Base-by-base conservation (phyloP, 2,113 vertebrate genomes). In the Pardalotus punctatus region DNA sequence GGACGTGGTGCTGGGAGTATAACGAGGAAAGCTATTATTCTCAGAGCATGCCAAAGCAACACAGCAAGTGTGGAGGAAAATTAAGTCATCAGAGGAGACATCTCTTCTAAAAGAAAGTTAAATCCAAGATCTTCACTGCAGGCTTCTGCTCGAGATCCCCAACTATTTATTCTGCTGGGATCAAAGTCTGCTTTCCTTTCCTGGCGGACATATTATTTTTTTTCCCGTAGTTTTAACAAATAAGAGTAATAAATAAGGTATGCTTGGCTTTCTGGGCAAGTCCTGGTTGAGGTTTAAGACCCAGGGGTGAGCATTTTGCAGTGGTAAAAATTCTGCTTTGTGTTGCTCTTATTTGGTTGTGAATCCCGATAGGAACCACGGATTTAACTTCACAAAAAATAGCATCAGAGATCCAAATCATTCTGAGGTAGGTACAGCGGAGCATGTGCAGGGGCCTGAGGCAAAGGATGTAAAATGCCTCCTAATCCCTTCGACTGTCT, bases 11-110 rank as follows among this genome's bases (percentile, higher is more conserved):
- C 95, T 94, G 95, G 86, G 90, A 94, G 61, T 84, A 11, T 90
- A 96, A 95, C 69, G 77, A 96, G 92, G 73, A 93, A 70, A 93
- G 93, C 88, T 61, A 88, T 95, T 96, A 77, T 83, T 92, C 72
- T 96, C 90, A 67, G 81, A 93, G 81, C 71, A 54, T 61, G 84
- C 81, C 93, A 93, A 90, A 91, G 78, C 87, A 91, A 94, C 91
- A 64, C 85, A 93, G 90, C 90, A 74, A 92, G 86, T 0, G 76
- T 27, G 79, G 73, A 83, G 80, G 82, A 83, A 95, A 95, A 95
- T 92, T 61, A 86, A 92, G 93, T 60, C 88, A 88, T 93, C 93
- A 90, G 71, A 94, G 74, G 71, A 96, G 88, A 91, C 56, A 64
- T 45, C 60, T 94, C 80, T 92, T 93, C 96, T 67, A 64, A 83